Evolutionary conservation across 2,888 invertebrate species (phyloP).

Genomic region (Pammene fasciana): DNA sequence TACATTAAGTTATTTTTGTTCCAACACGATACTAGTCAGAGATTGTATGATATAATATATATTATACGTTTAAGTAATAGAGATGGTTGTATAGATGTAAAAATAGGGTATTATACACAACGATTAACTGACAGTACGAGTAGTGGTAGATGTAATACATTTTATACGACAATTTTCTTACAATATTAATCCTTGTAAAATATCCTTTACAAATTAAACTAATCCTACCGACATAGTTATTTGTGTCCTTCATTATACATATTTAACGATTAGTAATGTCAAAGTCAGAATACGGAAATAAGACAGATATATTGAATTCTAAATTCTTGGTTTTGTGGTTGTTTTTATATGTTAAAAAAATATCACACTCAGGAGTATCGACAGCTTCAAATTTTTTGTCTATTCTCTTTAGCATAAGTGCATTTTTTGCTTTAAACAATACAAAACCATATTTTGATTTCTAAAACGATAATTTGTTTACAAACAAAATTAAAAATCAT

Average conservation of each 20-base stretch:
- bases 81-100: slow-evolving; percentile 42
- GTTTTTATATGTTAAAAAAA: no score
- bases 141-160: slow-evolving; percentile 45
- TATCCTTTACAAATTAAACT: slow-evolving; percentile 27
- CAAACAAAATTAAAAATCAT: no score
- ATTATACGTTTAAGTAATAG: slow-evolving; percentile 34
- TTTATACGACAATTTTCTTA: slow-evolving; percentile 62
- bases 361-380: no score
- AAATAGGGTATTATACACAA: slow-evolving; percentile 42
- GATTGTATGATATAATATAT: slow-evolving; percentile 22
- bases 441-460: no score
- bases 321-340: no score
- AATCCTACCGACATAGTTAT: slow-evolving; percentile 23
- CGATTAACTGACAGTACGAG: slow-evolving; percentile 35
- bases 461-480: no score
- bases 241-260: slow-evolving; percentile 27
- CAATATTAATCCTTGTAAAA: slow-evolving; percentile 50
- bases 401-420: no score
- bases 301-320: background rate
- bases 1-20: slow-evolving; percentile 18
- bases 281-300: no score
- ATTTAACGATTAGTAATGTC: background rate
- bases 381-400: no score
- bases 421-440: no score
- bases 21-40: slow-evolving; percentile 34